Evolutionary conservation across 2,113 vertebrate genomes (phyloP), one percentile per base, ranked within the genome.

Genomic region (Nerophis lumbriciformis): DNA sequence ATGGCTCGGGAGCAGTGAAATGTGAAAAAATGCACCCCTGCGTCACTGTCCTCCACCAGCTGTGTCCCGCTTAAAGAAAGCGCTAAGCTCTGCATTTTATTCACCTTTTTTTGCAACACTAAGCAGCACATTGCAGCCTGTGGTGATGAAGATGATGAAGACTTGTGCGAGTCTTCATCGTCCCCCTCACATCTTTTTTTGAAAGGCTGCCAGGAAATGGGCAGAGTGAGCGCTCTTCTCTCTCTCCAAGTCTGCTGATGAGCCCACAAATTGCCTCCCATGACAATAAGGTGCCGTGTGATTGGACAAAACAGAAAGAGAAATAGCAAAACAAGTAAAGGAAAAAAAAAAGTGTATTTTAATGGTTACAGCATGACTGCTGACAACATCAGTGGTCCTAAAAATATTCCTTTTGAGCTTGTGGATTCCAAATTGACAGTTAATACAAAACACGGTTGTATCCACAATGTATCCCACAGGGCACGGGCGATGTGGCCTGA

Each of bases 61-160:
- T 87, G 86, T 83, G 84, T 82, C 75, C 86, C 71, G 85, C 57
- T 85, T 84, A 85, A 84, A 80, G 48, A 45, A 75, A 65, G 75
- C 54, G 72, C 62, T 83, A 68, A 80, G 81, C 83, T 44, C n/a
- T 44, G n/a, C 39, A 76, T 48, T 53, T 75, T 83, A 62, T 66
- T 59, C 5, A 21, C 19, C 19, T 39, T 56, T 9, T 55, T 56
- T 56, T 42, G 54, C n/a, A 57, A 21, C 55, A 44, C 54, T 57
- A 16, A 4, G 10, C 55, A 13, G 10, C 39, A 44, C 16, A 13
- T 57, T 57, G 55, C 55, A 19, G 44, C 12, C 42, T 45, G 42
- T 44, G 42, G 10, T 45, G 42, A 45, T 45, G 42, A 45, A 7
- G 38, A 39, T 45, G 42, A 45, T 45, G 42, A 45, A 3, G 10